These are phyloP conservation scores for Sparus aurata DNA, from an alignment of 2,797 vertebrate species.

Conservation along the genomic window DNA sequence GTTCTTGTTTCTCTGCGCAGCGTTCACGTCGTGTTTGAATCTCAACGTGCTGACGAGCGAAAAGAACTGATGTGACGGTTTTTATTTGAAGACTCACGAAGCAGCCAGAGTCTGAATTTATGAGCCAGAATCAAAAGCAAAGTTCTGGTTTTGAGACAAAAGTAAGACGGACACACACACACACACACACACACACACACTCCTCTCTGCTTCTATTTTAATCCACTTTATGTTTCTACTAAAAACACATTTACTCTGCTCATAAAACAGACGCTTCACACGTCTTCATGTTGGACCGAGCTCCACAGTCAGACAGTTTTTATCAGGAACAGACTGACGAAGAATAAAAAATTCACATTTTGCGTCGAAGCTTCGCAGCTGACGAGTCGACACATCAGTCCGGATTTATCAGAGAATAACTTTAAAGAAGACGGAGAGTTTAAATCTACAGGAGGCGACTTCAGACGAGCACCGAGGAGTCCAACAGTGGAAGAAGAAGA, in stretches of 20 bases:
- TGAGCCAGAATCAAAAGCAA: conserved; percentile 10
- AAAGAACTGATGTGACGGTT: neutral
- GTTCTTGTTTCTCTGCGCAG: too few species aligned
- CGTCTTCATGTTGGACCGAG: neutral
- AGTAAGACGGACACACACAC: neutral
- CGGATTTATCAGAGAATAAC: too few species aligned
- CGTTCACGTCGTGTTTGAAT: too few species aligned
- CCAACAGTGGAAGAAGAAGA: too few species aligned
- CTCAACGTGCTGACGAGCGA: neutral
- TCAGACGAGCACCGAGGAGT: too few species aligned
- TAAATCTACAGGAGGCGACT: too few species aligned
- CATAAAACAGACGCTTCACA: conserved; percentile 22
- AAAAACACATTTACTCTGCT: conserved; percentile 10
- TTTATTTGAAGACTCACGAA: neutral
- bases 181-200: neutral
- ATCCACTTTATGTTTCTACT: conserved; percentile 25
- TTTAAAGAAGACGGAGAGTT: too few species aligned
- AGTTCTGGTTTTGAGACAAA: neutral
- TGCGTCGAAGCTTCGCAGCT: neutral
- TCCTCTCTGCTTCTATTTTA: neutral
- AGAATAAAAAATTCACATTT: neutral
- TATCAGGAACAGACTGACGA: neutral
- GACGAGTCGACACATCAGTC: neutral
- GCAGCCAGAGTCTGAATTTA: neutral
- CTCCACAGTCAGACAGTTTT: neutral